Percentiles rank a stretch among this genome's conserved stretches.
These are phyloP conservation scores for Diglossa cyanea DNA, from an alignment of 2,797 vertebrate species.

Conservation along the genomic window DNA sequence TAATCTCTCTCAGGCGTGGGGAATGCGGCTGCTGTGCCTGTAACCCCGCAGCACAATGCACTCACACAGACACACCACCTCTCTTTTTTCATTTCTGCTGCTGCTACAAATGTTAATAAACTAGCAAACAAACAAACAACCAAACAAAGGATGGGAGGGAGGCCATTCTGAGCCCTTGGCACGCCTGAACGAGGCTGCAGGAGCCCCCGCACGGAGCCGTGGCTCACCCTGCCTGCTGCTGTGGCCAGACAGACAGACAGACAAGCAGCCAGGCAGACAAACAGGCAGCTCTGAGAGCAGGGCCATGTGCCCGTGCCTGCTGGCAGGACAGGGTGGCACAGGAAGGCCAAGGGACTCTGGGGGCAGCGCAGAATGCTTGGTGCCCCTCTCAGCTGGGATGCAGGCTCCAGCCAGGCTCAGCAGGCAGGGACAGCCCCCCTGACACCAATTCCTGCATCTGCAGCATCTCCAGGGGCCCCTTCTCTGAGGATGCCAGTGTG, in stretches of 20 bases:
- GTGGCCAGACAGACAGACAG: rapidly evolving
- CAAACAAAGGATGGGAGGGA: neutral
- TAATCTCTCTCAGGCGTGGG: constrained; percentile 34
- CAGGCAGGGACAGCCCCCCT: neutral
- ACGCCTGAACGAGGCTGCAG: rapidly evolving
- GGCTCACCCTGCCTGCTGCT: neutral
- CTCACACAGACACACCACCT: neutral
- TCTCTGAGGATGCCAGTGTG: neutral
- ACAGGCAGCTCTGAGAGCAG: neutral
- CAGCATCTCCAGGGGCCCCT: neutral
- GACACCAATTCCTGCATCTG: neutral
- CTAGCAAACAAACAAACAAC: neutral
- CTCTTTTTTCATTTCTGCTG: neutral
- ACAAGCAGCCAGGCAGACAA: neutral
- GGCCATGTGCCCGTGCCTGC: neutral
- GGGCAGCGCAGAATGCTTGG: neutral
- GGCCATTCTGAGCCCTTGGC: too few relatives aligned
- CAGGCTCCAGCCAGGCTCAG: neutral
- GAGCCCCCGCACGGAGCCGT: rapidly evolving
- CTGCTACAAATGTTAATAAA: neutral
- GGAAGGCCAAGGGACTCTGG: neutral
- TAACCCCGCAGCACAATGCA: neutral
- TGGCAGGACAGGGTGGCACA: neutral
- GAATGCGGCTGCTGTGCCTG: constrained; percentile 19
- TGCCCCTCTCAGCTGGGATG: neutral